Conservation (phyloP, 2,888 invertebrate genomes). For the Tipula vernalis region DNA sequence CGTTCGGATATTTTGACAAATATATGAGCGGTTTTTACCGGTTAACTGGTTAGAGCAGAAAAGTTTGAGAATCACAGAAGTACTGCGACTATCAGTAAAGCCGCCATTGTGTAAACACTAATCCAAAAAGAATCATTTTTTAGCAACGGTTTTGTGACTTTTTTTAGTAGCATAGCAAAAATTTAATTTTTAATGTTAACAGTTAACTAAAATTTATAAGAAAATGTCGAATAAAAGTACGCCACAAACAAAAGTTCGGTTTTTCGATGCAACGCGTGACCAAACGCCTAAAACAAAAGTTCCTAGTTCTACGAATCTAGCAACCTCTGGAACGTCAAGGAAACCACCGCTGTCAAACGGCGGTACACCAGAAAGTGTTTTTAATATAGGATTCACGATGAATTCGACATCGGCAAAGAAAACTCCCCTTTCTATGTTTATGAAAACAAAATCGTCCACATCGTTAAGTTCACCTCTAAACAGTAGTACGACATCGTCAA, state of each 20-base stretch:
- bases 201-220: not conserved
- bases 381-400: conserved; percentile 16
- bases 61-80: not conserved
- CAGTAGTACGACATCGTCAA: not conserved
- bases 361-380: conserved; percentile 12
- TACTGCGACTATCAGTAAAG: not conserved
- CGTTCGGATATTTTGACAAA: not conserved
- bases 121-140: not conserved
- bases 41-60: not conserved
- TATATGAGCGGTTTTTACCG: not conserved
- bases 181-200: not conserved
- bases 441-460: conserved; percentile 21
- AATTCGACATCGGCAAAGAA: conserved; percentile 15
- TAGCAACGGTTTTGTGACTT: not conserved
- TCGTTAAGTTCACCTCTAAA: conserved; percentile 24
- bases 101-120: not conserved
- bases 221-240: not conserved
- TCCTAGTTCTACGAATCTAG: not conserved
- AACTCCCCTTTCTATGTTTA: conserved; percentile 17
- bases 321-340: not conserved
- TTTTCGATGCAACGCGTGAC: not conserved
- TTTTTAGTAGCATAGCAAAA: not conserved
- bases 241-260: not conserved
- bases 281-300: not conserved
- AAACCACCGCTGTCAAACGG: not conserved